Evolutionary conservation across 2,113 vertebrate species (phyloP).

Genomic region (Strix aluco): DNA sequence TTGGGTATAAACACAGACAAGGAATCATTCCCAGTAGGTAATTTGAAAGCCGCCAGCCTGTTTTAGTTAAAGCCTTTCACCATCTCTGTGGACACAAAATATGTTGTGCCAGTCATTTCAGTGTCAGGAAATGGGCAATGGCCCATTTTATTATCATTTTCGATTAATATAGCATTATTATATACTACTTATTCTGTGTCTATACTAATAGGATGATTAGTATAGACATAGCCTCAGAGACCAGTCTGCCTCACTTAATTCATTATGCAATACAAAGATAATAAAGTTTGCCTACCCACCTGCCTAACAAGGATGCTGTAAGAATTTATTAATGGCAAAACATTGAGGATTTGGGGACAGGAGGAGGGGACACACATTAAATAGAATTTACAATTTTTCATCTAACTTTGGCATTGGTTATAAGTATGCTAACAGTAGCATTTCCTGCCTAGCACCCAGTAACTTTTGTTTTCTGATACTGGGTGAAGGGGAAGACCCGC

Average conservation of each 20-base stretch:
- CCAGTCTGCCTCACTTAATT: background rate
- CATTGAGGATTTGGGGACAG: background rate
- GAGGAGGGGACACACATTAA: rapidly evolving
- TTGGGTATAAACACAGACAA: background rate
- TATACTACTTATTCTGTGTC: background rate
- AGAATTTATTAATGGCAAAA: background rate
- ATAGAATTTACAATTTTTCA: background rate
- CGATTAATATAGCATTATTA: background rate
- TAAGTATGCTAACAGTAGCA: background rate
- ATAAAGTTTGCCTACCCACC: background rate
- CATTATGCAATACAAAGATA: background rate
- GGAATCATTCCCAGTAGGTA: background rate
- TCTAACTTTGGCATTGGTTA: background rate
- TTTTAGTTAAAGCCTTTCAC: background rate
- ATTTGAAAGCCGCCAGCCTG: background rate
- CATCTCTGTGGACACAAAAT: background rate
- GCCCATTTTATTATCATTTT: background rate
- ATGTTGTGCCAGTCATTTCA: background rate
- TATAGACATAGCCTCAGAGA: background rate
- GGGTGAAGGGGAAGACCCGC: background rate
- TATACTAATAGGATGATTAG: background rate
- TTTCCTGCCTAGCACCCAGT: background rate
- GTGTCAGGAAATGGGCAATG: background rate
- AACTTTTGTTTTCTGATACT: background rate
- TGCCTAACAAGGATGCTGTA: background rate